A percentile compares a stretch with the other conserved stretches of the same genome.
These are phyloP conservation scores for Malurus cyaneus DNA, from an alignment of 2,113 vertebrate species.

Conservation along the genomic window DNA sequence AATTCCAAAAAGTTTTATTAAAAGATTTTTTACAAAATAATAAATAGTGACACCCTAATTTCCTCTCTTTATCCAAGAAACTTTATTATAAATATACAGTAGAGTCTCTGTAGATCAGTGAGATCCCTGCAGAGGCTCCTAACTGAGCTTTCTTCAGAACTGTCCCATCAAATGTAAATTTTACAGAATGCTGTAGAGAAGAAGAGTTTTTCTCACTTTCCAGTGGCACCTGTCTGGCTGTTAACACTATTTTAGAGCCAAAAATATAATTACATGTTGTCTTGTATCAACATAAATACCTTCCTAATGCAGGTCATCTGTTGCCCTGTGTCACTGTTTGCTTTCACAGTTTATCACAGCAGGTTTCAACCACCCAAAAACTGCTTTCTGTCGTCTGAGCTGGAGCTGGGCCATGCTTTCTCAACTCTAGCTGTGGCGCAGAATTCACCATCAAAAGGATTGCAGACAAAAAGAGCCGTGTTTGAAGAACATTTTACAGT, in stretches of 20 bases:
- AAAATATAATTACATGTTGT: conserved; percentile 12
- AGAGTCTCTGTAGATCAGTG: neutral
- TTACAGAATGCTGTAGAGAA: neutral
- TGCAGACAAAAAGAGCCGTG: neutral
- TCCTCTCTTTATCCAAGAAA: neutral
- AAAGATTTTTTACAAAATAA: neutral
- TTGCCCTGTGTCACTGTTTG: conserved; percentile 43
- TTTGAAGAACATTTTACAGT: neutral
- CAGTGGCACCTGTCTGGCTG: conserved; percentile 39
- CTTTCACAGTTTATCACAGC: conserved; percentile 49
- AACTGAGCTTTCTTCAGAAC: neutral
- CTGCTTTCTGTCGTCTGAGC: neutral
- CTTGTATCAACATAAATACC: conserved; percentile 47
- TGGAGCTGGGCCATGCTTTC: conserved; percentile 35
- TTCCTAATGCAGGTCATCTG: conserved; percentile 28
- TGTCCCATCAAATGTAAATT: conserved; percentile 8
- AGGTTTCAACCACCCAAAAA: conserved; percentile 13
- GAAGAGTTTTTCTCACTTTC: conserved; percentile 31
- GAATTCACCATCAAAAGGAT: neutral
- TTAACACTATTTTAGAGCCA: conserved; percentile 48
- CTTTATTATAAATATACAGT: neutral
- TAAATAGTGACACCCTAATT: neutral
- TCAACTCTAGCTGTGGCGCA: neutral
- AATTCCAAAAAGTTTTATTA: neutral
- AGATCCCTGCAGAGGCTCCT: neutral